Percentiles rank a stretch among this genome's conserved stretches.
phyloP scores from a whole-genome alignment of 2,888 invertebrate genomes.

The Tineola bisselliella region DNA sequence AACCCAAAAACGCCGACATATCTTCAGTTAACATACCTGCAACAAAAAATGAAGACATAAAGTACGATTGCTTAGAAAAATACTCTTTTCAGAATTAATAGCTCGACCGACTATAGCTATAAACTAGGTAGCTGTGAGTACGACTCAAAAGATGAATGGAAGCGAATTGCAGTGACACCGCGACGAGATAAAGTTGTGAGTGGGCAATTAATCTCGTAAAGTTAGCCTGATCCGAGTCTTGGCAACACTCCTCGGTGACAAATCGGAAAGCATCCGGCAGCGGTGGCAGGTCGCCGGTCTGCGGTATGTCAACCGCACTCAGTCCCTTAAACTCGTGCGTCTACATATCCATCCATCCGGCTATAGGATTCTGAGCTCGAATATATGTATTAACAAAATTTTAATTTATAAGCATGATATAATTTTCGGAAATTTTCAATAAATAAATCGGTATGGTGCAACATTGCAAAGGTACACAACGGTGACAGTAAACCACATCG shows the following conservation, averaged over 20 bases:
- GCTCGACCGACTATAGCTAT: background rate
- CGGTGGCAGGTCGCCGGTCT: conserved; percentile 4
- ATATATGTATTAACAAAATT: too few relatives aligned
- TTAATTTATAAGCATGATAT: too few relatives aligned
- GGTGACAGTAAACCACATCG: conserved; percentile 16
- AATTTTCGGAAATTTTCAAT: conserved; percentile 9
- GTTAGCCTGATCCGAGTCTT: conserved; percentile 15
- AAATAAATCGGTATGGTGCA: background rate
- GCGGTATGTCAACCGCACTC: conserved; percentile 12
- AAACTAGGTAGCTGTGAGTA: background rate
- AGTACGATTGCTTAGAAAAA: background rate
- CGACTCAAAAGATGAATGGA: conserved; percentile 9
- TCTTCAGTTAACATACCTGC: conserved; percentile 7
- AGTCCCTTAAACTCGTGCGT: background rate
- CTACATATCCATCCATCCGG: background rate
- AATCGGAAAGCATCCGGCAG: conserved; percentile 14
- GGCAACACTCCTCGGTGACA: conserved; percentile 14
- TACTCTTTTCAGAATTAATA: conserved; percentile 8
- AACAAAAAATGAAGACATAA: conserved; percentile 9
- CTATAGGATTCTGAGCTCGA: background rate
- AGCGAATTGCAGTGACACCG: conserved; percentile 10
- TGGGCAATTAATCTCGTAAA: conserved; percentile 15
- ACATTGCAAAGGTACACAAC: background rate
- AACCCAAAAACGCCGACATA: background rate
- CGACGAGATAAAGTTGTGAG: conserved; percentile 15